Base-by-base conservation (phyloP, 2,888 invertebrate species). In the Morpho achilles region DNA sequence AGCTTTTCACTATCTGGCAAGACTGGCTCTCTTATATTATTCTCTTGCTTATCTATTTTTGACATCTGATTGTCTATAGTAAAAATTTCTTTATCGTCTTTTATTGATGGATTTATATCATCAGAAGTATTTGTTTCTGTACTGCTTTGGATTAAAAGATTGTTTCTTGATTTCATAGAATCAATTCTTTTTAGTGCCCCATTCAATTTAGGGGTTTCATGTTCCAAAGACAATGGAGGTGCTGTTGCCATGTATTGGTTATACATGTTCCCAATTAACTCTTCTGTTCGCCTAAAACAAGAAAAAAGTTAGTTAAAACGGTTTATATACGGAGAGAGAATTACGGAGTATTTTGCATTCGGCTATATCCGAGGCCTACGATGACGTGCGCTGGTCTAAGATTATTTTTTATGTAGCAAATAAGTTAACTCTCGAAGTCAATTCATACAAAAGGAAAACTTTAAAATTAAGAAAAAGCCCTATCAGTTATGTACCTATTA, bases 241-340 rank as follows among this genome's bases (percentile, higher is more conserved):
- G 89, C 86, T 0, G 86, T 73, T 0, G 91, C 89, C 77, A 92
- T 82, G 69, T 92, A 92, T 63, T 91, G 91, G 55, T 67, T 87
- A 66, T 92, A 92, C 77, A 92, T 91, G 46, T 84, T 91, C 8
- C 91, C 91, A 56, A 93, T 92, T 48, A 94, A 73, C 65, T 94
- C 93, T 75, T 93, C 94, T 9, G 93, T 93, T 32, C 93, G 82
- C 70, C 93, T 91, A 76, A 41, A 75, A 79, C 5, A 47, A 32
- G 3, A 32, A 1, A 32, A 32, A 32, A 32, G 1, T 32, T 2
- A 16, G n/a, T 16, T 16, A 16, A 1, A 16, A 16, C 1, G 1
- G 16, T 16, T 16, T 16, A 16, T 16, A 16, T 16, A 32, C 32
- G 32, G 32, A 32, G 32, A 32, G 3, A 32, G 32, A 32, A 32